These are phyloP conservation scores for Callithrix jacchus DNA, from an alignment of 2,113 vertebrate genomes.

Conservation along the genomic window DNA sequence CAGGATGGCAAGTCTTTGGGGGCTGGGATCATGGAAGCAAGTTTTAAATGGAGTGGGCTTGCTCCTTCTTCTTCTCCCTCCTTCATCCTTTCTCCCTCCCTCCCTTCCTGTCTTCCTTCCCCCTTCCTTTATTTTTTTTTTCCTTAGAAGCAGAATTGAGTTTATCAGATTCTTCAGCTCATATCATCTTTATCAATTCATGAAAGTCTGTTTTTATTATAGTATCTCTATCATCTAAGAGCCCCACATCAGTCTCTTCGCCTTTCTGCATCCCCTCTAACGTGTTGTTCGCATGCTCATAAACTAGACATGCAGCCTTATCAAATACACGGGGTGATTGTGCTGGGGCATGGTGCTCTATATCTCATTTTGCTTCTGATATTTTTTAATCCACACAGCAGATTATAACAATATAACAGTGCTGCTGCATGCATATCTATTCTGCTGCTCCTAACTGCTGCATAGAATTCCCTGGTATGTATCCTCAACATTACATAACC, in stretches of 20 bases:
- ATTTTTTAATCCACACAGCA: neutral
- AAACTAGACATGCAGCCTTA: neutral
- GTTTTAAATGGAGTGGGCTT: too few species aligned
- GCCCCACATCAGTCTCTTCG: neutral
- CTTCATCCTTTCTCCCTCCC: fast-evolving
- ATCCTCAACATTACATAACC: fast-evolving
- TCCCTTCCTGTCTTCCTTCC: too few species aligned
- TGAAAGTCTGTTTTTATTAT: neutral
- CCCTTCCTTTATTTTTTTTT: neutral
- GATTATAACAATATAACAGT: fast-evolving
- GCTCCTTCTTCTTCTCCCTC: fast-evolving
- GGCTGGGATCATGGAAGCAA: neutral
- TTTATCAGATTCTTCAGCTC: neutral
- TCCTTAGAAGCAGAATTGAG: neutral
- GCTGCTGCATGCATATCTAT: fast-evolving
- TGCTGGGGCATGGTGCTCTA: fast-evolving
- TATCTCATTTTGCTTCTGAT: neutral
- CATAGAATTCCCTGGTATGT: fast-evolving
- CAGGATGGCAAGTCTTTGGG: fast-evolving
- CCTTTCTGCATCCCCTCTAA: too few species aligned
- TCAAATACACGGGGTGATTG: neutral
- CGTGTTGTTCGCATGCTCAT: fast-evolving
- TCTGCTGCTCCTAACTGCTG: neutral
- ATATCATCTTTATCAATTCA: too few species aligned
- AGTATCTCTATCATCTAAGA: neutral